phyloP scores from a whole-genome alignment of 2,797 vertebrate species.

The Vespertilio murinus region DNA sequence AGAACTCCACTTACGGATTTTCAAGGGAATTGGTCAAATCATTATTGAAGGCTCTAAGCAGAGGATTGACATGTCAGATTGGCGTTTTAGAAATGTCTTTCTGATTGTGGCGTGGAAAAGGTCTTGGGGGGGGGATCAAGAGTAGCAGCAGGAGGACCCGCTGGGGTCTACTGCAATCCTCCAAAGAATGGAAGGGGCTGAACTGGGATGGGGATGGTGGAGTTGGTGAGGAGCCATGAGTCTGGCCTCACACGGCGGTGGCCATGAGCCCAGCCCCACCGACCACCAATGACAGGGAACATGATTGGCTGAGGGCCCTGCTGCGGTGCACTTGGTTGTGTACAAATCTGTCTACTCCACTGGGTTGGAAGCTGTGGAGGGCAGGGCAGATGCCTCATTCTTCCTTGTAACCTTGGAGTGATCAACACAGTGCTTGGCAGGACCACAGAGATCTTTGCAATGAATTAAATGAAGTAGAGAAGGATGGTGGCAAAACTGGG shows the following conservation, averaged over 20 bases:
- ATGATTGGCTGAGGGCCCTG: background rate
- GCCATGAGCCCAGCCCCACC: background rate
- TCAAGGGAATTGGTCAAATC: conserved; percentile 39
- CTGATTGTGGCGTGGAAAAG: background rate
- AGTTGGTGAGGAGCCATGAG: background rate
- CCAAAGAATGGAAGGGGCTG: background rate
- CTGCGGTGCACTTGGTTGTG: too few species aligned
- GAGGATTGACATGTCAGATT: background rate
- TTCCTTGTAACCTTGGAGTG: background rate
- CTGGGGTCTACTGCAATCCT: background rate
- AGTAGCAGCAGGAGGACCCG: background rate
- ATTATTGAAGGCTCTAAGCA: background rate
- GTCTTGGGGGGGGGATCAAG: background rate
- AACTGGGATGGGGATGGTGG: background rate
- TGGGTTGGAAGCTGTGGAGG: background rate
- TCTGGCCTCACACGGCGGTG: background rate
- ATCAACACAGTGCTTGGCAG: background rate
- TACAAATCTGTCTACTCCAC: background rate
- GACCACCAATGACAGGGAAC: background rate
- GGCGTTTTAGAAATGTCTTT: background rate
- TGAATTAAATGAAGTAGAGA: background rate
- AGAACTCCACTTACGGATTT: conserved; percentile 48
- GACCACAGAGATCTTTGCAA: background rate
- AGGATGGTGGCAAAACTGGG: background rate
- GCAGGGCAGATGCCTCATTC: background rate